A percentile compares a stretch with the other conserved stretches of the same genome.
Evolutionary conservation across 2,113 vertebrate species (phyloP).

Genomic region (Osmerus eperlanus): DNA sequence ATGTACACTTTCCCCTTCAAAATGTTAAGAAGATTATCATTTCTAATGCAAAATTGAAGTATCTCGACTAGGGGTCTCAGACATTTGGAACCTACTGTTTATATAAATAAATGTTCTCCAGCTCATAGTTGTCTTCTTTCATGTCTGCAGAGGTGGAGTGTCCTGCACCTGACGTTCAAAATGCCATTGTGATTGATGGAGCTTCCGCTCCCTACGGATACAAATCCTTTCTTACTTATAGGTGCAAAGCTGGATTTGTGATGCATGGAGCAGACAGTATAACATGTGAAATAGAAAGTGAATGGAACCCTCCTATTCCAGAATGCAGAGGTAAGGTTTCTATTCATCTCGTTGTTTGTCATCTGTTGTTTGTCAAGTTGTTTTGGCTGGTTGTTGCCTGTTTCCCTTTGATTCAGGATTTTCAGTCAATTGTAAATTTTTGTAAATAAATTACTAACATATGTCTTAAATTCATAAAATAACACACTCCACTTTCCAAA

Average conservation of each 20-base stretch:
- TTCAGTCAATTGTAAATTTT: too few relatives aligned
- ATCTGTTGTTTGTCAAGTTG: too few relatives aligned
- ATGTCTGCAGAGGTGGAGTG: background rate
- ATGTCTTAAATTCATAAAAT: too few relatives aligned
- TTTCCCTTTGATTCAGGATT: too few relatives aligned
- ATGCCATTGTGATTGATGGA: background rate
- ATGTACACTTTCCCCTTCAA: too few relatives aligned
- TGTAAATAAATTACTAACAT: too few relatives aligned
- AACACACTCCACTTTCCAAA: too few relatives aligned
- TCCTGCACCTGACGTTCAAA: background rate
- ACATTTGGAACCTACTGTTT: background rate
- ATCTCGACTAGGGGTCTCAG: too few relatives aligned
- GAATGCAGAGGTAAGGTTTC: conserved; percentile 1
- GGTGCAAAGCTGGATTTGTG: background rate
- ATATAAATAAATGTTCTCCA: background rate
- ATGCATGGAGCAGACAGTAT: background rate
- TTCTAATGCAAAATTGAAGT: too few relatives aligned
- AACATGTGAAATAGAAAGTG: background rate
- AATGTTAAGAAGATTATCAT: too few relatives aligned
- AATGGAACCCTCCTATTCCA: background rate
- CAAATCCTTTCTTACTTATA: background rate
- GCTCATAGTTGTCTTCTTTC: background rate
- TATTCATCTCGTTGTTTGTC: background rate
- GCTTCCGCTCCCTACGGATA: background rate
- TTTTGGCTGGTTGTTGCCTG: too few relatives aligned